Conservation (phyloP, 2,113 vertebrate genomes). For the Corydoras sp. region DNA sequence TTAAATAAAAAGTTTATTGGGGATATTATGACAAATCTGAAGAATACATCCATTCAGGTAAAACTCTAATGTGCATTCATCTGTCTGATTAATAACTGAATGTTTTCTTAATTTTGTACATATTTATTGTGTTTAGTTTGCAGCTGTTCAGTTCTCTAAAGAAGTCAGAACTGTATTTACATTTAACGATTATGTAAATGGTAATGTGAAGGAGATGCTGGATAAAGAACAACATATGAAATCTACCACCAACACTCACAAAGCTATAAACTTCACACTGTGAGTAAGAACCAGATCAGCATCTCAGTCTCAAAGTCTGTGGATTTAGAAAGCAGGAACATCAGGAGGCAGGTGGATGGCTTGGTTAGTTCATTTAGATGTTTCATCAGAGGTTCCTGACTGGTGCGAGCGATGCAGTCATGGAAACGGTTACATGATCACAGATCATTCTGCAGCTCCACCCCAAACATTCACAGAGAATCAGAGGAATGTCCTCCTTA, state of each 20-base stretch:
- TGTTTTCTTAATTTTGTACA: background rate
- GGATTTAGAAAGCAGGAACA: no score
- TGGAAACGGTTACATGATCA: no score
- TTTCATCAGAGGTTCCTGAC: no score
- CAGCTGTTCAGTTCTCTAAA: conserved; percentile 19
- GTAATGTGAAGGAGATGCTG: conserved; percentile 3
- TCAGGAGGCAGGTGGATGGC: no score
- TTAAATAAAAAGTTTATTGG: conserved; percentile 68
- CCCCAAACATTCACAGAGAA: no score
- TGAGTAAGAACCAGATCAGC: conserved; percentile 1
- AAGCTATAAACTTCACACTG: background rate
- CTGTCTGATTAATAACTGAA: background rate
- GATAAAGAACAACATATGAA: conserved; percentile 4
- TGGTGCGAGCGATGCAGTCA: no score
- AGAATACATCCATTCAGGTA: conserved; percentile 66
- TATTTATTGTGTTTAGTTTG: conserved; percentile 18
- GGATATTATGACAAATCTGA: conserved; percentile 61
- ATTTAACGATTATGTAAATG: conserved; percentile 16
- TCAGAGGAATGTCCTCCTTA: no score
- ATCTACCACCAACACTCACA: conserved; percentile 7
- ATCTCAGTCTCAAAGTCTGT: no score
- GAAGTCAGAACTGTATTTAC: background rate
- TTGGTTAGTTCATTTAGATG: no score
- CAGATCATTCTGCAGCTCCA: no score
- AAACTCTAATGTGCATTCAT: background rate